These are phyloP conservation scores for Abramis brama DNA, from an alignment of 2,113 vertebrate species.

Conservation along the genomic window DNA sequence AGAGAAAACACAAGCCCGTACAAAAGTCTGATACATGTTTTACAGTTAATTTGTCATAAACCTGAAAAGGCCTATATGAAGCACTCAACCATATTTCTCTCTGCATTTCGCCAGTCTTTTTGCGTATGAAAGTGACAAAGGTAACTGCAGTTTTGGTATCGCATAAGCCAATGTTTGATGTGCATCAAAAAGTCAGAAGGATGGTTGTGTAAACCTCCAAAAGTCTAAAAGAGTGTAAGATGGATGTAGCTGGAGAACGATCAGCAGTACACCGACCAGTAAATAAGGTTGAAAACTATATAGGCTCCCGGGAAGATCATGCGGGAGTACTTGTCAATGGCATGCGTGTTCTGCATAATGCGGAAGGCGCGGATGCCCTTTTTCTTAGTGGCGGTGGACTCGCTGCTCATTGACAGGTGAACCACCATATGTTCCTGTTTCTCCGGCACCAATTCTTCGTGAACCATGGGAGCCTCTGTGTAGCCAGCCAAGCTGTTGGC, in stretches of 20 bases:
- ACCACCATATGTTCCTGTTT: constrained; percentile 88
- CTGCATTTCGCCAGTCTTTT: constrained; percentile 3
- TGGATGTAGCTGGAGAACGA: background rate
- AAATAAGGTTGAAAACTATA: constrained; percentile 97
- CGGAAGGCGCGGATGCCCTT: constrained; percentile 82
- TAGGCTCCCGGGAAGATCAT: constrained; percentile 93
- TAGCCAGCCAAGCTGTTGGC: constrained; percentile 91
- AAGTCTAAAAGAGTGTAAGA: background rate
- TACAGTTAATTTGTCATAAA: constrained; percentile 13
- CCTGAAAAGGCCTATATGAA: background rate
- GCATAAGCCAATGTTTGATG: background rate
- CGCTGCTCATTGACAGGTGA: constrained; percentile 85
- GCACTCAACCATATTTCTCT: background rate
- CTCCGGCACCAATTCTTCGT: constrained; percentile 82
- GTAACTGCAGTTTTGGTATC: constrained; percentile 2
- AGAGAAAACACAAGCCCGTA: constrained; percentile 15
- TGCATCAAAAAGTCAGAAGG: background rate
- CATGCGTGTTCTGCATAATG: constrained; percentile 91
- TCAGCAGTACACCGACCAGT: constrained; percentile 97
- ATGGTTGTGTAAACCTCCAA: background rate
- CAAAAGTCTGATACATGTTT: constrained; percentile 35
- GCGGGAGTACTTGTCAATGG: constrained; percentile 94
- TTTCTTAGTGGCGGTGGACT: constrained; percentile 83
- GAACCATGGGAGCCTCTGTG: constrained; percentile 80
- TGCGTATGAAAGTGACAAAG: background rate